phyloP scores from a whole-genome alignment of 2,888 invertebrate genomes.

The Monochamus alternatus region DNA sequence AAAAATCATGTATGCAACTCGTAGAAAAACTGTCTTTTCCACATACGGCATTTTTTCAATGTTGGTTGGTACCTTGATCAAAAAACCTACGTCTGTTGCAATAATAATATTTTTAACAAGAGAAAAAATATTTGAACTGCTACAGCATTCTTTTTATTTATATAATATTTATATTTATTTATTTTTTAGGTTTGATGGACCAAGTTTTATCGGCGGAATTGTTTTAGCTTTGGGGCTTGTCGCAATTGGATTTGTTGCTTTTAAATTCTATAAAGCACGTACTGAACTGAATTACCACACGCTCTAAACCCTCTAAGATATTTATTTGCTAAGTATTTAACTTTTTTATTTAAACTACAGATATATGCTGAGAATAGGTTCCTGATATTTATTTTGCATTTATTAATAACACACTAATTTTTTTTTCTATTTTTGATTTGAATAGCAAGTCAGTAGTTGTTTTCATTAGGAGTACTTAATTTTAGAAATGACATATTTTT shows the following conservation, averaged over 20 bases:
- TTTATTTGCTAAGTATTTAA: constrained; percentile 28
- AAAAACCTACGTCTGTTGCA: too few species aligned
- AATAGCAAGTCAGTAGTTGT: too few species aligned
- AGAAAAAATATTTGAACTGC: not conserved
- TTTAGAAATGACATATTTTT: too few species aligned
- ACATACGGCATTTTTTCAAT: too few species aligned
- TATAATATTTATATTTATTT: not conserved
- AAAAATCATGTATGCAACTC: too few species aligned
- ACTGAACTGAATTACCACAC: constrained; percentile 92
- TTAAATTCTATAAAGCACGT: constrained; percentile 90
- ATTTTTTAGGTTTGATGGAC: constrained; percentile 77
- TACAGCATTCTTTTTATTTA: too few species aligned
- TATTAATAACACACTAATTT: not conserved
- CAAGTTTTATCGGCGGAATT: constrained; percentile 90
- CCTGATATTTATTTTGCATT: not conserved
- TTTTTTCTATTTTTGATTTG: too few species aligned
- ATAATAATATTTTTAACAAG: too few species aligned
- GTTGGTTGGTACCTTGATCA: too few species aligned
- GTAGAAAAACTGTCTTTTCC: too few species aligned
- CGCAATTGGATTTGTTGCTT: constrained; percentile 86
- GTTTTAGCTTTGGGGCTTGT: constrained; percentile 85
- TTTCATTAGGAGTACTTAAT: too few species aligned
- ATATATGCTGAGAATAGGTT: constrained; percentile 37
- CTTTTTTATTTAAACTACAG: constrained; percentile 20
- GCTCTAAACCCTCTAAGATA: constrained; percentile 73